Conservation (phyloP, 1,140 invertebrate genomes). For the Aplysia californica region DNA sequence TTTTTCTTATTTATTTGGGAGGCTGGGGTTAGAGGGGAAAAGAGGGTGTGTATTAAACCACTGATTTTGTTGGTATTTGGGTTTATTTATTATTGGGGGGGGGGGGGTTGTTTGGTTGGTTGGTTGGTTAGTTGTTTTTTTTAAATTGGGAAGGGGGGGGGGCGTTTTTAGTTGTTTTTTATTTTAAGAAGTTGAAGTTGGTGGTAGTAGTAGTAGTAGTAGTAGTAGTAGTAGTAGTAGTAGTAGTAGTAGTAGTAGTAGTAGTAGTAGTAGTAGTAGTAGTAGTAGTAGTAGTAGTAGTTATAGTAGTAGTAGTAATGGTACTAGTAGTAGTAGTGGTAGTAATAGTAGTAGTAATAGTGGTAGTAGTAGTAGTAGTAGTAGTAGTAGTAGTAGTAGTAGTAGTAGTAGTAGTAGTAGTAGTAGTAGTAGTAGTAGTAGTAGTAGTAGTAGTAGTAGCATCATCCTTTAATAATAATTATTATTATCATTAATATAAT, state of each 20-base stretch:
- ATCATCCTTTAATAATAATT: too few relatives aligned
- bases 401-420: background rate
- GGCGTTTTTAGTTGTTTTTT: too few relatives aligned
- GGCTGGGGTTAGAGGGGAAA: too few relatives aligned
- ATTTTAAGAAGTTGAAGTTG: too few relatives aligned
- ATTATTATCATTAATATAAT: too few relatives aligned
- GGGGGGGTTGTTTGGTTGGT: too few relatives aligned
- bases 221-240: background rate
- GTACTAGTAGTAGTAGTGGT: background rate
- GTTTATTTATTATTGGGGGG: too few relatives aligned
- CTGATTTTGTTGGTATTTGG: too few relatives aligned
- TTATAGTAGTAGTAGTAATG: background rate
- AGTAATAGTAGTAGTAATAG: background rate
- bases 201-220: background rate
- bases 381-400: constrained; percentile 2
- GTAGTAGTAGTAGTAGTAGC: background rate
- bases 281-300: background rate
- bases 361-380: background rate
- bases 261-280: background rate
- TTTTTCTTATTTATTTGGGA: too few relatives aligned
- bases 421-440: constrained; percentile 1
- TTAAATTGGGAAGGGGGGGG: too few relatives aligned
- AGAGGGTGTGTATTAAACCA: too few relatives aligned
- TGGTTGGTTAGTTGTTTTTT: too few relatives aligned
- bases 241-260: background rate